Evolutionary conservation across 1,140 invertebrate genomes (phyloP).

Genomic region (Whitmania pigra): DNA sequence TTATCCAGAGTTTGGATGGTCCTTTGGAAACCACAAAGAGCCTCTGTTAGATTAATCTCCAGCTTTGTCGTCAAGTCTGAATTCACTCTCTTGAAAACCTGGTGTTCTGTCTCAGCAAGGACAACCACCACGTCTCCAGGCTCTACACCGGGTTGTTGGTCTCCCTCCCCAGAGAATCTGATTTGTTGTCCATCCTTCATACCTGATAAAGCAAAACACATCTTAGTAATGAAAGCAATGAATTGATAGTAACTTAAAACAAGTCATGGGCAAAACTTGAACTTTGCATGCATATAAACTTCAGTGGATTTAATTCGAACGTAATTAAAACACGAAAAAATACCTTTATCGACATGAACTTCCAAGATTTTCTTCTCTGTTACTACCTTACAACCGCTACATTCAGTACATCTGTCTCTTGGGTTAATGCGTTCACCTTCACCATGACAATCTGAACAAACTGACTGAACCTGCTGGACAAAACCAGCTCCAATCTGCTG

Average conservation of each 20-base stretch:
- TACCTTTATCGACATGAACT: conserved; percentile 89
- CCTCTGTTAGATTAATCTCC: conserved; percentile 71
- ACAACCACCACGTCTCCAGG: conserved; percentile 91
- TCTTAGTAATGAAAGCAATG: too few relatives aligned
- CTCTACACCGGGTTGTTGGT: conserved; percentile 82
- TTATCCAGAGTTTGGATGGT: conserved; percentile 81
- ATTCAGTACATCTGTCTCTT: conserved; percentile 84
- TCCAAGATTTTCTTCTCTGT: conserved; percentile 87
- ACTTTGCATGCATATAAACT: too few relatives aligned
- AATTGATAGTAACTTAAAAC: too few relatives aligned
- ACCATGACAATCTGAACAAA: conserved; percentile 76
- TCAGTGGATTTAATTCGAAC: too few relatives aligned
- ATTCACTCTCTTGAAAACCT: conserved; percentile 60
- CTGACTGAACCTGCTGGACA: conserved; percentile 85
- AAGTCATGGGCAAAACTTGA: too few relatives aligned
- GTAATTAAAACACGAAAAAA: too few relatives aligned
- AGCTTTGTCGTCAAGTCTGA: conserved; percentile 73
- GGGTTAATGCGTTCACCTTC: conserved; percentile 70
- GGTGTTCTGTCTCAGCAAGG: conserved; percentile 84
- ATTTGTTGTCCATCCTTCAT: conserved; percentile 96
- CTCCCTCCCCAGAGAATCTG: conserved; percentile 82
- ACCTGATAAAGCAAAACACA: background rate
- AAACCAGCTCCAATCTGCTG: conserved; percentile 86
- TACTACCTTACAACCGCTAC: conserved; percentile 76
- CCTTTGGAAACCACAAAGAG: conserved; percentile 89